A percentile compares a stretch with the other conserved stretches of the same genome.
Conservation (phyloP, 2,797 vertebrate species). For the Octomys mimax region DNA sequence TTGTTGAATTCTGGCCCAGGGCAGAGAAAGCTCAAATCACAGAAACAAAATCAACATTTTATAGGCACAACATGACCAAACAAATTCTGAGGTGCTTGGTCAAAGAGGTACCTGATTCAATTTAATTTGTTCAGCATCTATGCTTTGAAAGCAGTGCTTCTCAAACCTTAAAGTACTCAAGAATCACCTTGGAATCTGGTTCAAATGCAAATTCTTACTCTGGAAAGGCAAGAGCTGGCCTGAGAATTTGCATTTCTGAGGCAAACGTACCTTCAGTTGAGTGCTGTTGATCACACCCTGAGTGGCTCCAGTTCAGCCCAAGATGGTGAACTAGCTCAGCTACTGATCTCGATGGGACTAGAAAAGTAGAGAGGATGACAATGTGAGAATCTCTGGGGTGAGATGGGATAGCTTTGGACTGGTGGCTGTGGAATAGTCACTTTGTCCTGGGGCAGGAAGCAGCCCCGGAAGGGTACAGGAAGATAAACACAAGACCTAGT, state of each 20-base stretch:
- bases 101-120: slow-evolving; percentile 26
- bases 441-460: neutral
- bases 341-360: neutral
- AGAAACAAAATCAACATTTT: slow-evolving; percentile 61
- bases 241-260: slow-evolving; percentile 3
- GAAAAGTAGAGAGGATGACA: neutral
- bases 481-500: slow-evolving; percentile 14
- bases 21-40: slow-evolving; percentile 50
- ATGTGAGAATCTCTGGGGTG: neutral
- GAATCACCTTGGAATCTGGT: neutral
- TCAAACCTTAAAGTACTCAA: neutral
- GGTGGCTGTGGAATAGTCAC: neutral
- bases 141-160: neutral
- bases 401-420: neutral
- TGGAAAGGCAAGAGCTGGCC: neutral
- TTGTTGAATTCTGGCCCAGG: slow-evolving; percentile 55
- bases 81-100: slow-evolving; percentile 5
- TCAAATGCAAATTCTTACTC: neutral
- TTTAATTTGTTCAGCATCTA: neutral
- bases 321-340: neutral
- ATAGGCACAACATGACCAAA: neutral
- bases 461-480: neutral
- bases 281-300: neutral
- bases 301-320: neutral
- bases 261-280: neutral